Evolutionary conservation across 2,113 vertebrate species (phyloP).

Genomic region (Lucifuga dentata): DNA sequence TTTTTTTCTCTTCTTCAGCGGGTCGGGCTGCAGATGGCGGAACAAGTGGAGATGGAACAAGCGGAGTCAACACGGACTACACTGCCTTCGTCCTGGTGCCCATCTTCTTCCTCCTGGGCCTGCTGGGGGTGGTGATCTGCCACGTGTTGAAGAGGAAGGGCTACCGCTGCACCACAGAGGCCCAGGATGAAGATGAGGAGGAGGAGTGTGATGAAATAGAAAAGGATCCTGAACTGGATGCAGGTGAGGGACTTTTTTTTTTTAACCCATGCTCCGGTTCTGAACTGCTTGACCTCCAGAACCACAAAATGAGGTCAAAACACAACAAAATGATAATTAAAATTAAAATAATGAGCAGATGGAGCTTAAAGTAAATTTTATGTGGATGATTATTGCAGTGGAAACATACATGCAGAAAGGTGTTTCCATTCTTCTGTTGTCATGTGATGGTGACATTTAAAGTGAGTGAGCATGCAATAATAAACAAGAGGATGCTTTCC

Average conservation of each 20-base stretch:
- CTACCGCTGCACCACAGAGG: slow-evolving; percentile 94
- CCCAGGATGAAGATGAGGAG: slow-evolving; percentile 77
- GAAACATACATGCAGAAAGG: neutral
- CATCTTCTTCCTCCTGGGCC: slow-evolving; percentile 92
- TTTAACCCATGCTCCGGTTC: too few relatives aligned
- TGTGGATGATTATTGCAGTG: too few relatives aligned
- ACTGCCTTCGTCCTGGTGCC: slow-evolving; percentile 89
- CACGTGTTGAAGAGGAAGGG: slow-evolving; percentile 94
- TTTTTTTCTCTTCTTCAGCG: neutral
- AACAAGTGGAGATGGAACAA: accelerated
- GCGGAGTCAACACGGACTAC: slow-evolving; percentile 64
- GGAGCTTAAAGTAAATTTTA: too few relatives aligned
- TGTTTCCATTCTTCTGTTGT: slow-evolving; percentile 1
- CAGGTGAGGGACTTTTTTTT: slow-evolving; percentile 87
- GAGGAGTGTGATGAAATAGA: slow-evolving; percentile 81
- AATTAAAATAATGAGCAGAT: too few relatives aligned
- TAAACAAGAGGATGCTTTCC: neutral
- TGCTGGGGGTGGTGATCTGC: slow-evolving; percentile 93
- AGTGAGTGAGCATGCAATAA: neutral
- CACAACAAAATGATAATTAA: too few relatives aligned
- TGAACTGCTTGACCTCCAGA: too few relatives aligned
- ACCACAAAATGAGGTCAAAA: too few relatives aligned
- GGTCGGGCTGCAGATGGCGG: neutral
- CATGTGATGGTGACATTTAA: slow-evolving; percentile 2
- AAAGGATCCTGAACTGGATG: slow-evolving; percentile 81